Evolutionary conservation across 2,888 invertebrate species (phyloP), one percentile per base, ranked within the genome.

Genomic region (Heliconius hortense): DNA sequence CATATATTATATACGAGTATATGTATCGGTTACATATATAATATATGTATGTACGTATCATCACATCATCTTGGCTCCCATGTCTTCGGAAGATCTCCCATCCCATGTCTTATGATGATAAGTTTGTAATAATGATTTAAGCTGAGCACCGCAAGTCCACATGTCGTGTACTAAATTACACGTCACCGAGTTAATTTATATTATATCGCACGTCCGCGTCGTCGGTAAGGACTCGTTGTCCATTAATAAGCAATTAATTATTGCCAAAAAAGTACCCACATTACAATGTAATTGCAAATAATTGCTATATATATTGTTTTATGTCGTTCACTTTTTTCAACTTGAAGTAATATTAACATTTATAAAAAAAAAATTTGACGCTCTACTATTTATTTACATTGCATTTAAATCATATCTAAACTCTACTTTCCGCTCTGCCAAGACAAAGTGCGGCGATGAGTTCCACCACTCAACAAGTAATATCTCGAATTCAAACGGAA

Each of bases 211-310:
- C 73, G 35, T 56, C 35, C 64, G 35, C 64, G 72, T 24, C 56
- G 56, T 56, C 39, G 35, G 35, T 56, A 56, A 53, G 11, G 56
- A 24, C n/a, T 11, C 72, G 56, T 56, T 4, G 24, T 39, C 72
- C 64, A 39, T 73, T 73, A 53, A 64, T 53, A 64, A 64, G 10
- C 56, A 73, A 73, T 73, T 73, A 73, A 66, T 66, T 53, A 73
- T 56, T 66, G 21, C 24, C 35, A 56, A 56, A 66, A 56, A 66
- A 73, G 35, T 66, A 56, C 11, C 28, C 68, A 66, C 24, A 66
- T 53, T n/a, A 11, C 48, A 26, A 56, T 18, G 18, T 56, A 66
- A 73, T 24, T 66, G 53, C 35, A 21, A 56, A 35, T 35, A 56
- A 53, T n/a, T 63, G 35, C 35, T 63, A 3, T 43, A 15, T 43